Conservation (phyloP, 2,797 vertebrate genomes). For the Fundulus diaphanus region DNA sequence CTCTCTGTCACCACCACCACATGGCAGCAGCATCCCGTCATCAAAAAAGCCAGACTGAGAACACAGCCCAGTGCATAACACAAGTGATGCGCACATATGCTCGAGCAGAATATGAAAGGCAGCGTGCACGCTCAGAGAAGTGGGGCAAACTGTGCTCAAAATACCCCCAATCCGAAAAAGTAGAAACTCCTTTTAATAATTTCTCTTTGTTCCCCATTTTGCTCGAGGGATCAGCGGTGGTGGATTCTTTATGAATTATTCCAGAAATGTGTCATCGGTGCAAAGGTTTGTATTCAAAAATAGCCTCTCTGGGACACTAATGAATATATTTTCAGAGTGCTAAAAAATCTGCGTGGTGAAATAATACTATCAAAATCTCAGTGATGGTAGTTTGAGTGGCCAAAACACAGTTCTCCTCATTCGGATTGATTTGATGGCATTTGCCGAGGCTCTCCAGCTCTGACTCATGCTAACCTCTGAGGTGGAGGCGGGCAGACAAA, state of each 20-base stretch:
- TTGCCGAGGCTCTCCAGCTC: slow-evolving; percentile 10
- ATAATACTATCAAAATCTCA: not conserved
- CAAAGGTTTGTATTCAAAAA: not conserved
- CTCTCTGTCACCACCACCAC: slow-evolving; percentile 21
- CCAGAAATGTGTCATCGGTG: not conserved
- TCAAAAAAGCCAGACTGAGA: slow-evolving; percentile 47
- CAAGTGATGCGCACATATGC: slow-evolving; percentile 30
- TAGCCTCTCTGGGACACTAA: not conserved
- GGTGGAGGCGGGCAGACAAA: slow-evolving; percentile 6
- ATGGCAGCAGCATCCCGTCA: slow-evolving; percentile 42
- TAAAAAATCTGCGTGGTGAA: not conserved
- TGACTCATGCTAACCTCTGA: slow-evolving; percentile 41
- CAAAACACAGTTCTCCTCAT: not conserved
- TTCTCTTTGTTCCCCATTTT: slow-evolving; percentile 24
- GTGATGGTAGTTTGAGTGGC: not conserved
- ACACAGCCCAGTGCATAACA: slow-evolving; percentile 21
- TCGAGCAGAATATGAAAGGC: slow-evolving; percentile 35
- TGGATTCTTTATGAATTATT: not conserved
- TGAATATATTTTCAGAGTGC: not conserved
- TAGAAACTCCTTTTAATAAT: slow-evolving; percentile 22
- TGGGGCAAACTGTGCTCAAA: slow-evolving; percentile 47
- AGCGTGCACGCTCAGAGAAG: slow-evolving; percentile 31
- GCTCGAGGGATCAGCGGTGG: slow-evolving; percentile 10
- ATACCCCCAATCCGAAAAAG: slow-evolving; percentile 1
- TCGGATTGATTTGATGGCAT: slow-evolving; percentile 2